Evolutionary conservation across 2,888 invertebrate genomes (phyloP).

Genomic region (Thera obeliscata): DNA sequence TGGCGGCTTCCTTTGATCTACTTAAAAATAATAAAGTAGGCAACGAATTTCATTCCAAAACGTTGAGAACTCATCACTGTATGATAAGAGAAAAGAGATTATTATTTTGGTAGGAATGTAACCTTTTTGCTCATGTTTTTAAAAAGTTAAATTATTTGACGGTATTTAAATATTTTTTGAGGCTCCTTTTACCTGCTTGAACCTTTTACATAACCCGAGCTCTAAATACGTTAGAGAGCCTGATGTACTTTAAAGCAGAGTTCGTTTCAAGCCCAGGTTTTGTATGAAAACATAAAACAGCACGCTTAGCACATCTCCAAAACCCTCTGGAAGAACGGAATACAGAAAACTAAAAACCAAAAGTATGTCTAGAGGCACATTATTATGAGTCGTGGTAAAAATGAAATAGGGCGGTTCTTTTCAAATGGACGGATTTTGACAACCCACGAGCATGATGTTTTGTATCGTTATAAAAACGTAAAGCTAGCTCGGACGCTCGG

Average conservation of each 20-base stretch:
- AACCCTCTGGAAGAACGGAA: too few species aligned
- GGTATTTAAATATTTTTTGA: too few species aligned
- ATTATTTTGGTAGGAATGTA: background rate
- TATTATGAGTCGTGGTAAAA: background rate
- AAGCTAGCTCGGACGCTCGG: background rate
- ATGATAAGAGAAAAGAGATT: conserved; percentile 1
- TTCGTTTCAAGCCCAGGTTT: too few species aligned
- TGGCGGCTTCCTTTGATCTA: conserved; percentile 52
- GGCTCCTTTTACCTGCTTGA: too few species aligned
- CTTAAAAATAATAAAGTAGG: conserved; percentile 46
- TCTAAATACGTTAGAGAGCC: too few species aligned
- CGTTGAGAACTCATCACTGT: conserved; percentile 41
- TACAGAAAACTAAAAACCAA: too few species aligned
- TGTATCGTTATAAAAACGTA: background rate
- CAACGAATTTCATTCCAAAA: conserved; percentile 48
- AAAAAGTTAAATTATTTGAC: background rate
- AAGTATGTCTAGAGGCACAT: background rate
- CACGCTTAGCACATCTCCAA: too few species aligned
- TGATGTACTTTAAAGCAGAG: too few species aligned
- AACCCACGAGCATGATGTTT: background rate
- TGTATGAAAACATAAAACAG: too few species aligned
- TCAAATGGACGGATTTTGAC: background rate
- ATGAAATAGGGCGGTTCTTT: background rate
- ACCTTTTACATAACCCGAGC: too few species aligned
- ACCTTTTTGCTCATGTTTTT: background rate